phyloP scores from a whole-genome alignment of 92 coral and sea anemone genomes.

The Scolanthus callimorphus region DNA sequence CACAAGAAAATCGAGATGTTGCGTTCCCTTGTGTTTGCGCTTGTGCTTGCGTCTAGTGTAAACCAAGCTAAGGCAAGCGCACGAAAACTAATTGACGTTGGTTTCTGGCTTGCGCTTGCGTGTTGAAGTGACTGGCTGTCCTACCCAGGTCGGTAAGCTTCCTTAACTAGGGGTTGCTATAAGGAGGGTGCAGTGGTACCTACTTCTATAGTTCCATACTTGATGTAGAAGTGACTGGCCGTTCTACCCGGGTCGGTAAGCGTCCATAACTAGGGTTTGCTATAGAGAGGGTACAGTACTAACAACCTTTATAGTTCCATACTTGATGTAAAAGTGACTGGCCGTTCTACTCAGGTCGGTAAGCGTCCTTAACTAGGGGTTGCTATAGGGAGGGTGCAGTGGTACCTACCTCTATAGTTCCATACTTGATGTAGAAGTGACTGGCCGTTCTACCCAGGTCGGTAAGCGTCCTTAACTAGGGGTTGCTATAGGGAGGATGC shows the following conservation, averaged over 20 bases:
- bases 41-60: too few relatives aligned
- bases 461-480: too few relatives aligned
- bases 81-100: too few relatives aligned
- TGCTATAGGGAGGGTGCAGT: constrained; percentile 63
- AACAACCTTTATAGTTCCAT: constrained; percentile 52
- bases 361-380: constrained; percentile 43
- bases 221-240: constrained; percentile 80
- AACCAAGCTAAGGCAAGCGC: too few relatives aligned
- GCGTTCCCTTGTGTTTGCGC: too few relatives aligned
- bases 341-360: constrained; percentile 73
- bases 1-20: too few relatives aligned
- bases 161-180: too few relatives aligned
- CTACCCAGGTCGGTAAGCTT: constrained; percentile 76
- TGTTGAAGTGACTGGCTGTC: constrained; percentile 78
- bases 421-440: constrained; percentile 76
- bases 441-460: constrained; percentile 34
- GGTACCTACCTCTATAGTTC: constrained; percentile 30
- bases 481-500: too few relatives aligned
- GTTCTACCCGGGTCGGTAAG: constrained; percentile 72
- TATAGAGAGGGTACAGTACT: too few relatives aligned
- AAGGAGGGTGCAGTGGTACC: neutral
- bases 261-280: too few relatives aligned
- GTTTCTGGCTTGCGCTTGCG: too few relatives aligned
- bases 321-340: constrained; percentile 79
- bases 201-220: constrained; percentile 50